These are phyloP conservation scores for Drosophila bocqueti DNA, from an alignment of 1,140 invertebrate genomes.

Conservation along the genomic window DNA sequence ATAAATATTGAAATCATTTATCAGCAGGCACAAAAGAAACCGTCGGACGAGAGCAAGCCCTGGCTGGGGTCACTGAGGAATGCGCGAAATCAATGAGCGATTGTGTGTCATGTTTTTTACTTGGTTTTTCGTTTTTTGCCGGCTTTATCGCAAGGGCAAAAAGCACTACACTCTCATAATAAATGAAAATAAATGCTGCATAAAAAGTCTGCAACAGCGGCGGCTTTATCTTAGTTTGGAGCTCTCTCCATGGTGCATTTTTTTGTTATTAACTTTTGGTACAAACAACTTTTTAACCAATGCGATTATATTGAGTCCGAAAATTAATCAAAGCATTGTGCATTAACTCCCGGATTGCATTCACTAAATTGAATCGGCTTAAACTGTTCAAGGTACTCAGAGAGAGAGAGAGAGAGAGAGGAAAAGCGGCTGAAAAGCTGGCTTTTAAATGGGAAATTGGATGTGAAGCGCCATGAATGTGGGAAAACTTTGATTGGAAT, in stretches of 20 bases:
- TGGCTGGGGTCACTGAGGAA: constrained; percentile 37
- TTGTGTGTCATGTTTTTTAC: constrained; percentile 36
- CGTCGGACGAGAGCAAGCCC: not conserved
- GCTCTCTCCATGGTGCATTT: constrained; percentile 27
- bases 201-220: constrained; percentile 27
- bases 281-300: constrained; percentile 38
- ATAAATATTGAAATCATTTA: constrained; percentile 78
- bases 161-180: constrained; percentile 34
- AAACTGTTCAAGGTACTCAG: constrained; percentile 23
- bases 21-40: constrained; percentile 64
- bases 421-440: not conserved
- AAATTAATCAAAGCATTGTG: constrained; percentile 50
- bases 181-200: constrained; percentile 64
- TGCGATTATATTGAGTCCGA: constrained; percentile 33
- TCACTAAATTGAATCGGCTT: constrained; percentile 51
- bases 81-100: constrained; percentile 65
- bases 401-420: not conserved
- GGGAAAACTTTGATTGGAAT: constrained; percentile 5
- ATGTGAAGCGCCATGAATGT: constrained; percentile 14
- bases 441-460: constrained; percentile 27
- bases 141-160: constrained; percentile 25
- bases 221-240: constrained; percentile 62
- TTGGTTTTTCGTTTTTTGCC: not conserved
- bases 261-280: constrained; percentile 19
- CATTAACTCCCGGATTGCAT: constrained; percentile 43